Percentiles rank a stretch among this genome's conserved stretches.
Conservation (phyloP, 2,113 vertebrate species). For the Onychostoma macrolepis region DNA sequence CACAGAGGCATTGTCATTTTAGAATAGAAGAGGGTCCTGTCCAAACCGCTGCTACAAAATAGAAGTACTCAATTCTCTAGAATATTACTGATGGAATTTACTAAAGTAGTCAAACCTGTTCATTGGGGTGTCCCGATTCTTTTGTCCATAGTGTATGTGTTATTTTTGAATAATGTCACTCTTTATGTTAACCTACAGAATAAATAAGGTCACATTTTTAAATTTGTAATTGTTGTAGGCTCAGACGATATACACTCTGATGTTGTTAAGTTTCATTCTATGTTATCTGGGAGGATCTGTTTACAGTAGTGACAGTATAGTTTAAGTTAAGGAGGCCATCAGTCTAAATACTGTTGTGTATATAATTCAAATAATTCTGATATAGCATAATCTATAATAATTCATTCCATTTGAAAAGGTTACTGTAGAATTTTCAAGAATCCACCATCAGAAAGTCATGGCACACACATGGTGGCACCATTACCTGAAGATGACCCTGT, state of each 20-base stretch:
- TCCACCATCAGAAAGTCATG: background rate
- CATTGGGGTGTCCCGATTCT: too few relatives aligned
- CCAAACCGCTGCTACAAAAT: too few relatives aligned
- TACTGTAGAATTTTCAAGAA: background rate
- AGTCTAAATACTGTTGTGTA: background rate
- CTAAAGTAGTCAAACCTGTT: too few relatives aligned
- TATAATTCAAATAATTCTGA: background rate
- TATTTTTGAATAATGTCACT: background rate
- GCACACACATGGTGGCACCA: background rate
- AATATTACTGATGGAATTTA: too few relatives aligned
- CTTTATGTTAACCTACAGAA: background rate
- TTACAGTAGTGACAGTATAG: background rate
- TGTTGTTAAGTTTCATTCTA: background rate
- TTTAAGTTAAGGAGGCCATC: background rate
- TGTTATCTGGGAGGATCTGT: background rate
- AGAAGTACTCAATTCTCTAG: too few relatives aligned
- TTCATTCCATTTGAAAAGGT: background rate
- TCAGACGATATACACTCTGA: background rate
- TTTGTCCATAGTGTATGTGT: background rate
- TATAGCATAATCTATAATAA: background rate
- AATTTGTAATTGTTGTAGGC: too few relatives aligned
- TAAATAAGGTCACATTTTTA: background rate
- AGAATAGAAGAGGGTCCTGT: too few relatives aligned
- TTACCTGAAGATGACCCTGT: background rate
- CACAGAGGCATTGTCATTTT: too few relatives aligned